Evolutionary conservation across 2,113 vertebrate species (phyloP).

Genomic region (Theristicus caerulescens): DNA sequence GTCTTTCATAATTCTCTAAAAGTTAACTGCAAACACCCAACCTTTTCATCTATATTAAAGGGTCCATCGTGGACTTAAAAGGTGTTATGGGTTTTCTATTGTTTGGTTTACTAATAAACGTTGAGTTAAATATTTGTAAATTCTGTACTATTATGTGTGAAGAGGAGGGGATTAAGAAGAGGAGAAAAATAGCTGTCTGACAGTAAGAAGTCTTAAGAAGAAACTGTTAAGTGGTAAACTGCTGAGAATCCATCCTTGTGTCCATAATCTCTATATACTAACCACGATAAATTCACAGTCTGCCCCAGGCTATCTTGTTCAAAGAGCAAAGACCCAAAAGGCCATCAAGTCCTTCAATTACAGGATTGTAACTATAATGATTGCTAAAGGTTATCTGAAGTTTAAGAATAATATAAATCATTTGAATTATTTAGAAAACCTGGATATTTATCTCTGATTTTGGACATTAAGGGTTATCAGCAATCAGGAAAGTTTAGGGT

Average conservation of each 20-base stretch:
- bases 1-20: not conserved
- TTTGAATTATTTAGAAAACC: not conserved
- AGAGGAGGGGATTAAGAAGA: not conserved
- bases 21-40: not conserved
- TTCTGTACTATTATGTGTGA: not conserved
- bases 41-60: not conserved
- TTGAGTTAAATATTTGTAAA: not conserved
- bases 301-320: not conserved
- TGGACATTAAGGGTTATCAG: not conserved
- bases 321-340: not conserved
- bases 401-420: not conserved
- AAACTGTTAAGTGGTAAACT: not conserved
- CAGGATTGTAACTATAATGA: not conserved
- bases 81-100: not conserved
- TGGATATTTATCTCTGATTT: not conserved
- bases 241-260: not conserved
- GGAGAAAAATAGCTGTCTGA: not conserved
- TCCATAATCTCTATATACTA: not conserved
- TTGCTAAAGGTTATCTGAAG: not conserved
- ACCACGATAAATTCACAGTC: not conserved
- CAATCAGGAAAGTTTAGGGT: not conserved
- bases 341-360: not conserved
- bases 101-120: not conserved
- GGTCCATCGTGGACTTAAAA: not conserved
- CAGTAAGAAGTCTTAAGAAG: not conserved